Evolutionary conservation across 1,140 invertebrate genomes (phyloP), one percentile per base, ranked within the genome.

Genomic region (Drosophila eugracilis): DNA sequence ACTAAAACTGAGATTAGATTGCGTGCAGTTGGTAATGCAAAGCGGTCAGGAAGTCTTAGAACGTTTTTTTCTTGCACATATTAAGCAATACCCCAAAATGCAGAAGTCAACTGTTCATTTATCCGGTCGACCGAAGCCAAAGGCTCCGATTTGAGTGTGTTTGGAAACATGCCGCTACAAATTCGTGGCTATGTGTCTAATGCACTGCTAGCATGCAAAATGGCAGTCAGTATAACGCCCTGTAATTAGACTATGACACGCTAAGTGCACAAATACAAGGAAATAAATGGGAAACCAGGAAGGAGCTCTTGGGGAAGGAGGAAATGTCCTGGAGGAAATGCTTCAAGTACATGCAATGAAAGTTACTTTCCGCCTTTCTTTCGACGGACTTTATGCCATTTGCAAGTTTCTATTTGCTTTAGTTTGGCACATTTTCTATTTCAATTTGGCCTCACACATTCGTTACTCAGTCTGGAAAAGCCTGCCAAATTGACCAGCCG

Each of bases 201-300:
- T 85, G 77, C 83, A 77, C 63, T 59, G 36, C 48, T 66, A 62
- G 62, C 81, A 85, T 85, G 81, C 81, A 86, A 85, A 85, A 81
- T 70, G 63, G 73, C 81, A 85, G 81, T 85, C 73, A 65, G 81
- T 58, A 62, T 65, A 81, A 85, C 81, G 81, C 81, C 81, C 77
- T 69, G 54, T 85, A 81, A 85, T 86, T 86, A 81, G 83, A 57
- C 83, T 47, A 52, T 70, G 81, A 78, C 81, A 85, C 85, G 81
- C 81, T 74, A 85, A 86, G 62, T 86, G 62, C 67, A 65, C 66
- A 44, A 54, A 62, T 9, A 34, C 70, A 55, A 1, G 45, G 14
- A 14, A 19, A 6, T 12, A 21, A 28, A 44, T 3, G 30, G 14
- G 12, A 21, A 41, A 47, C 37, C 24, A 49, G 30, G 7, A 7